phyloP scores from a whole-genome alignment of 2,888 invertebrate genomes.

The Phytoseiulus persimilis region DNA sequence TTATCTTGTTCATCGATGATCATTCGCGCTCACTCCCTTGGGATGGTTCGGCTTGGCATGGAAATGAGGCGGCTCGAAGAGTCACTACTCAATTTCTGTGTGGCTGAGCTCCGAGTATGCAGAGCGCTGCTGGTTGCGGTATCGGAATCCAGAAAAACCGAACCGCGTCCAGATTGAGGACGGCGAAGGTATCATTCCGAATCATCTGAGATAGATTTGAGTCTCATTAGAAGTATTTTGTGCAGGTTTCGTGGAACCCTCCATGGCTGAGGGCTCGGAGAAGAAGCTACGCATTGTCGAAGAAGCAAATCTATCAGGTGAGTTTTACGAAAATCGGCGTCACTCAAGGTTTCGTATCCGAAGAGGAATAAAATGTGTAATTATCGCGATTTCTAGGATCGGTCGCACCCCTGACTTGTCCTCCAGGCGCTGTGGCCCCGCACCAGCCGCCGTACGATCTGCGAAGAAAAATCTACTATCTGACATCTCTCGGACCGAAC shows the following conservation, averaged over 20 bases:
- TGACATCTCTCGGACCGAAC: conserved; percentile 6
- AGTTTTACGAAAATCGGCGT: not conserved
- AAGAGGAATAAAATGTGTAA: not conserved
- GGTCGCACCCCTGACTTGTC: not conserved
- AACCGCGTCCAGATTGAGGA: too few relatives aligned
- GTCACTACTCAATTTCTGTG: too few relatives aligned
- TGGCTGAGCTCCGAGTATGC: too few relatives aligned
- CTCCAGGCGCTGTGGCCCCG: conserved; percentile 13
- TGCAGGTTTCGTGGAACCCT: not conserved
- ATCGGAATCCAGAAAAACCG: too few relatives aligned
- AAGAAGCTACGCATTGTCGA: not conserved
- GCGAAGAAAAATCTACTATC: conserved; percentile 60
- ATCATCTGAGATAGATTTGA: too few relatives aligned
- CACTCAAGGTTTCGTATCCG: not conserved
- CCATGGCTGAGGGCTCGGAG: not conserved
- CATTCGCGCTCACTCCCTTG: too few relatives aligned
- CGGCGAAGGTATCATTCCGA: too few relatives aligned
- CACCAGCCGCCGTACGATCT: conserved; percentile 85
- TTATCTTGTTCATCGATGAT: too few relatives aligned
- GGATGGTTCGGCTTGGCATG: too few relatives aligned
- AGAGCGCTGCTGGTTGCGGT: too few relatives aligned
- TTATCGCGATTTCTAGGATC: not conserved
- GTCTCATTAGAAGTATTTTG: not conserved
- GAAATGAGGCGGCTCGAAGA: too few relatives aligned
- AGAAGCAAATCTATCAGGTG: not conserved